Base-by-base conservation (phyloP, 2,113 vertebrate species). In the Bos javanicus region DNA sequence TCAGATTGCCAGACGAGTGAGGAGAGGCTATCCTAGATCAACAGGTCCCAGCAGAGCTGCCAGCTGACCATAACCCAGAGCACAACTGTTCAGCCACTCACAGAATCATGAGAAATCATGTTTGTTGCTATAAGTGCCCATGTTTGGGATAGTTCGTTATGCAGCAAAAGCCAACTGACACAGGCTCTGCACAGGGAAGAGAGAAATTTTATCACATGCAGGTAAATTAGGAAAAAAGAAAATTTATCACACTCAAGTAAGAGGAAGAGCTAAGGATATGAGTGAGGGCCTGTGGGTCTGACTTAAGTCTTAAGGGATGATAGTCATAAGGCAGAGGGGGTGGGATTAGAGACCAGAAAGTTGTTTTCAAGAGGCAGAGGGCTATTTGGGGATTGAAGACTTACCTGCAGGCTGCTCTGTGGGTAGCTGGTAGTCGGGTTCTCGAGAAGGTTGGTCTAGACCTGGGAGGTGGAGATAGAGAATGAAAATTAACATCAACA, bases 401-500 rank as follows among this genome's bases (percentile, higher is more conserved):
- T 97, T 91, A 89, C 98, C 96, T 81, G 46, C 7, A 46, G 98
- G 97, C 19, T 81, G 71, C 54, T 97, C 96, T 94, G 96, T 97
- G 50, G 98, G 98, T 9, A 36, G 15, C 89, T 96, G 96, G 48
- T 56, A 64, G 11, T 95, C 92, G 1, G 94, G 87, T 46, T 96
- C 94, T 91, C 87, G 84, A 59, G 96, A 95, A 93, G 97, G 90
- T 74, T 98, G 88, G 12, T 95, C 97, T 50, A 97, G 50, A 59
- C 89, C 98, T 98, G 74, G 6, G 26, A n/a, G 19, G 71, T 56
- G 43, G 57, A 90, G 13, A 83, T 3, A 60, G 48, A 94, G 54
- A 80, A 54, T 59, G 26, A 36, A 46, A 57, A 76, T 93, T 90
- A 80, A 89, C 28, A 81, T 26, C 26, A 80, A 88, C 23, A 71